Base-by-base conservation (phyloP, 2,113 vertebrate species). In the Aptenodytes patagonicus region DNA sequence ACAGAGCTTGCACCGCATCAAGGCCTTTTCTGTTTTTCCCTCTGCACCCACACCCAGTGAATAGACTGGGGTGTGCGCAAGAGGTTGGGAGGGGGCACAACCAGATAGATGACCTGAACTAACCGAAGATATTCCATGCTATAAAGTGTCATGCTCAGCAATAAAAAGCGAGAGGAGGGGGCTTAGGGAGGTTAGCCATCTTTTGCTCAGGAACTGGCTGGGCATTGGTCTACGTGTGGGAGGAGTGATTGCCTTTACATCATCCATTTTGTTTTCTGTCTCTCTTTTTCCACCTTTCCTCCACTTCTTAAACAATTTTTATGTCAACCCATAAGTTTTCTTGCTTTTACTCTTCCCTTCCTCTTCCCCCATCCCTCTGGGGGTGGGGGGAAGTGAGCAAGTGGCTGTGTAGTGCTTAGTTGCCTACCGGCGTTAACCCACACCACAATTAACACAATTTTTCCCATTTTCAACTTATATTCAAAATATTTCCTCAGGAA, bases 331-430 rank as follows among this genome's bases (percentile, higher is more conserved):
- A 0, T 15, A 51, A 15, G 5, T 34, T 24, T 36, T 70, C 14
- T 62, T 47, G n/a, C 19, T 79, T 71, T 62, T 21, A 68, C 16
- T 79, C 26, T 62, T 89, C 26, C 4, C 32, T 38, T 62, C 17
- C 49, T 86, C 25, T 58, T 46, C 5, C 15, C 8, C 5, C 32
- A 60, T 22, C 13, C 16, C 22, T 69, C 49, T 55, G 14, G 4
- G 8, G 3, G 2, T 2, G 3, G 10, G 1, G 8, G 7, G 9
- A 77, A 60, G 32, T 4, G 2, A 80, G 17, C 54, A 80, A 91
- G 38, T 3, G 2, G 26, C 25, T 72, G 4, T 32, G 7, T 21
- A 69, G 5, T 42, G 32, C 29, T 87, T 10, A 69, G 57, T 72
- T 73, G 38, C n/a, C 25, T 29, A 19, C 11, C 0, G 0, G 25